Evolutionary conservation across 2,113 vertebrate species (phyloP).

Genomic region (Phalacrocorax brasilianus): DNA sequence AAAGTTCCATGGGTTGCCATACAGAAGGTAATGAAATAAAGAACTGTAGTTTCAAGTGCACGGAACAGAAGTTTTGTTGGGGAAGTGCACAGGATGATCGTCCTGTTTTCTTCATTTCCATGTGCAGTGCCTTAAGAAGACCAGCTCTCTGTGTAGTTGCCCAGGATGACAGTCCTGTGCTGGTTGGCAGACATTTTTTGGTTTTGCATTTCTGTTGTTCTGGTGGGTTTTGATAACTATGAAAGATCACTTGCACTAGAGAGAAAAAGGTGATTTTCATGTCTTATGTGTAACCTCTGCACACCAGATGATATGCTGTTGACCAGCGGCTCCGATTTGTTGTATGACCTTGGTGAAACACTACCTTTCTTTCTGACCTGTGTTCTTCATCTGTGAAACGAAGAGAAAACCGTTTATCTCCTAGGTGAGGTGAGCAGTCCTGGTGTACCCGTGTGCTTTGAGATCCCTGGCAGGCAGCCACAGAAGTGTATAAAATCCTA

Average conservation of each 20-base stretch:
- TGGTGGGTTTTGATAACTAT: neutral
- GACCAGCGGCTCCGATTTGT: neutral
- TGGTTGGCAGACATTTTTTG: neutral
- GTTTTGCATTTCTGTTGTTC: neutral
- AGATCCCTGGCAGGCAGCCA: neutral
- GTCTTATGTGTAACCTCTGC: neutral
- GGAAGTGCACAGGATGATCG: neutral
- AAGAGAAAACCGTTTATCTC: neutral
- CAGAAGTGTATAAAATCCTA: neutral
- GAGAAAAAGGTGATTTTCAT: neutral
- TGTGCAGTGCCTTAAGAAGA: neutral
- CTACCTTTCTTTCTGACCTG: neutral
- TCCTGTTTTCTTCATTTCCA: neutral
- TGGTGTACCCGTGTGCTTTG: neutral
- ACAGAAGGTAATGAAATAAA: neutral
- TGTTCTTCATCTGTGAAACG: neutral
- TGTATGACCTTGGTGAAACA: neutral
- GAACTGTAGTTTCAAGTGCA: neutral
- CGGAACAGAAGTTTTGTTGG: neutral
- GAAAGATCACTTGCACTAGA: neutral
- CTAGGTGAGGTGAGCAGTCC: neutral
- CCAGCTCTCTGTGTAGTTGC: neutral
- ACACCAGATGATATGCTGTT: fast-evolving
- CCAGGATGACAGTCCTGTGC: neutral
- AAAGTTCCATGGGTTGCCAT: fast-evolving